Base-by-base conservation (phyloP, 1,140 invertebrate genomes). In the Penaeus japonicus region DNA sequence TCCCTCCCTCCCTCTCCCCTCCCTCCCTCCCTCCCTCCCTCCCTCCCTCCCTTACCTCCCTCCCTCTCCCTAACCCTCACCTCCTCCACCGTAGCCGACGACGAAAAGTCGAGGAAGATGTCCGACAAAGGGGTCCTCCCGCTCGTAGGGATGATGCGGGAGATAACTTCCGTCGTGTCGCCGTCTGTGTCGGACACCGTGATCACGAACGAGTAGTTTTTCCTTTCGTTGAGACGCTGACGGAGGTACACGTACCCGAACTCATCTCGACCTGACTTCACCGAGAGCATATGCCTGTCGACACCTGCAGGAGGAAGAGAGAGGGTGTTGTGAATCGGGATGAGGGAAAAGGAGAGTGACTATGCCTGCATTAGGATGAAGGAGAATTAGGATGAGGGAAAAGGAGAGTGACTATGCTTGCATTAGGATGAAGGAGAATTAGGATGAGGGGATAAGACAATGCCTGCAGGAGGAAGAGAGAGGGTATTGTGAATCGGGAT, bases 221-320 rank as follows among this genome's bases (percentile, higher is more conserved):
- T 62, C 4, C 81, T 30, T 5, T 18, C 18, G 17, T 59, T 83
- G 27, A 83, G 27, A 7, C 57, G 81, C 81, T 83, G 57, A 30
- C 57, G 81, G 0, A 83, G 32, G 81, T 59, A 83, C 27, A 83
- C 57, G 32, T 83, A 83, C 15, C 81, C 81, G 57, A 35, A 83
- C 59, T 83, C 57, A n/a, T 83, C 47, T 12, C 10, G 47, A n/a
- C 65, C 81, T 7, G 81, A 83, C 7, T 65, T 59, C 20, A 83
- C 59, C 0, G 22, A 18, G 18, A 83, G 27, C 57, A 83, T 39
- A 15, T 62, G 17, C 20, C 81, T 59, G 57, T 82, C 79, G 1
- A 30, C 3, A 5, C 79, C 79, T 82, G 78, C 0, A 57, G 30
- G 30, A 15, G 39, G 3, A 2, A 54, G 7, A 47, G 47, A 55